These are phyloP conservation scores for Myrmophylax atrothorax DNA, from an alignment of 2,113 vertebrate species.

Conservation along the genomic window DNA sequence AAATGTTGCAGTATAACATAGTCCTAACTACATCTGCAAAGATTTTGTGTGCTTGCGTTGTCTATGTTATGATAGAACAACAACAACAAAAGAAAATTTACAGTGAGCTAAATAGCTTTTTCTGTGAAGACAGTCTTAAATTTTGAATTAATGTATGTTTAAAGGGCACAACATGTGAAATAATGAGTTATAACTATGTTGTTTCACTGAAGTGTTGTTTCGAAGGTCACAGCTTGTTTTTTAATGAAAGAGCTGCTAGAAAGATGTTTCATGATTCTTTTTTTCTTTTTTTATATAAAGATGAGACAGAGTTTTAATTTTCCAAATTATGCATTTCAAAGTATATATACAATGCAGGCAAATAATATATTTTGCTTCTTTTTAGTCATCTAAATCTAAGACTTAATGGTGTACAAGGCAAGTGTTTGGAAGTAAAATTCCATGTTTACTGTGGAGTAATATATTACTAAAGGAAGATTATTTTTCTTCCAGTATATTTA, in stretches of 20 bases:
- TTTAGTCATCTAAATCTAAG: not conserved
- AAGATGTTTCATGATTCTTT: not conserved
- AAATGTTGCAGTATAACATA: not conserved
- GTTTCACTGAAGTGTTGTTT: not conserved
- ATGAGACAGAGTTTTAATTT: not conserved
- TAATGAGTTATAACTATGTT: not conserved
- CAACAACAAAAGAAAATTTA: not conserved
- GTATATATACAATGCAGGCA: not conserved
- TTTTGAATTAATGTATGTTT: not conserved
- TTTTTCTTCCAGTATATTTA: constrained; percentile 15
- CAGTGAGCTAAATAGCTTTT: not conserved
- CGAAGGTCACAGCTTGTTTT: not conserved
- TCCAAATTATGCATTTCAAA: not conserved
- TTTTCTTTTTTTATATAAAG: not conserved
- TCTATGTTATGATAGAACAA: not conserved
- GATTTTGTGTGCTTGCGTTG: not conserved
- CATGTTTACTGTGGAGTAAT: not conserved
- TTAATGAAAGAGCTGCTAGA: not conserved
- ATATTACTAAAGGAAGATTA: not conserved
- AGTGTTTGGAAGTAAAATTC: not conserved
- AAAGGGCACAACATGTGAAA: not conserved
- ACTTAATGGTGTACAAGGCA: not conserved
- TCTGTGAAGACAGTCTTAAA: not conserved
- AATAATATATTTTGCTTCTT: not conserved
- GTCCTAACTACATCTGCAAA: not conserved